These are phyloP conservation scores for Timandra comae DNA, from an alignment of 2,888 invertebrate genomes.

Conservation along the genomic window DNA sequence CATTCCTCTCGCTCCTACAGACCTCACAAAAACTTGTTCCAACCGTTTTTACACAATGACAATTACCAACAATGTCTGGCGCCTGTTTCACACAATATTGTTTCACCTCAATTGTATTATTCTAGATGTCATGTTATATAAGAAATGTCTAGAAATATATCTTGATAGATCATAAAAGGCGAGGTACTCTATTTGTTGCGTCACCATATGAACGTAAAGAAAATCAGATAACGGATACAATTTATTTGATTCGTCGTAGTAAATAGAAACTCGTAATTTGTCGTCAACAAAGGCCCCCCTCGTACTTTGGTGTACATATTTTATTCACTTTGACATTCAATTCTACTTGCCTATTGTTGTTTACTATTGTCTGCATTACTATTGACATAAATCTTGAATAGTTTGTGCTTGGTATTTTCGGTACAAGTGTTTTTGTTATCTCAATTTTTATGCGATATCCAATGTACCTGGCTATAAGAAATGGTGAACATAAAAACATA, in stretches of 20 bases:
- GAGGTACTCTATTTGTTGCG: too few relatives aligned
- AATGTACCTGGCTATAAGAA: too few relatives aligned
- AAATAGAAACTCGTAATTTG: constrained; percentile 58
- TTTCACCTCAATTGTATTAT: too few relatives aligned
- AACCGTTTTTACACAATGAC: constrained; percentile 23
- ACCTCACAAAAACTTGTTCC: constrained; percentile 32
- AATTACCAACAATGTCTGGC: too few relatives aligned
- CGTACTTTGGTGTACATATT: constrained; percentile 41
- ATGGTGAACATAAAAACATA: too few relatives aligned
- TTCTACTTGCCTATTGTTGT: constrained; percentile 47
- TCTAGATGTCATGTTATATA: too few relatives aligned
- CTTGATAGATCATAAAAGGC: too few relatives aligned
- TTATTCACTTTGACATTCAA: constrained; percentile 57
- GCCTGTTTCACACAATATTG: too few relatives aligned
- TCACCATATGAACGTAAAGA: neutral
- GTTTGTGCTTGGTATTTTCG: constrained; percentile 15
- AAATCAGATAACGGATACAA: constrained; percentile 42
- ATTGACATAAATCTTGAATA: constrained; percentile 22
- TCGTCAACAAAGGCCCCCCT: constrained; percentile 49
- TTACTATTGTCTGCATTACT: constrained; percentile 35
- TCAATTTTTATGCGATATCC: too few relatives aligned
- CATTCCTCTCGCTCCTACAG: constrained; percentile 31
- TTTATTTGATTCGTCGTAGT: constrained; percentile 40
- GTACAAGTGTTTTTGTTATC: constrained; percentile 4
- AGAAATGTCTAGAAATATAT: too few relatives aligned